A percentile compares a stretch with the other conserved stretches of the same genome.
Conservation (phyloP, 1,140 invertebrate species). For the Solen grandis region DNA sequence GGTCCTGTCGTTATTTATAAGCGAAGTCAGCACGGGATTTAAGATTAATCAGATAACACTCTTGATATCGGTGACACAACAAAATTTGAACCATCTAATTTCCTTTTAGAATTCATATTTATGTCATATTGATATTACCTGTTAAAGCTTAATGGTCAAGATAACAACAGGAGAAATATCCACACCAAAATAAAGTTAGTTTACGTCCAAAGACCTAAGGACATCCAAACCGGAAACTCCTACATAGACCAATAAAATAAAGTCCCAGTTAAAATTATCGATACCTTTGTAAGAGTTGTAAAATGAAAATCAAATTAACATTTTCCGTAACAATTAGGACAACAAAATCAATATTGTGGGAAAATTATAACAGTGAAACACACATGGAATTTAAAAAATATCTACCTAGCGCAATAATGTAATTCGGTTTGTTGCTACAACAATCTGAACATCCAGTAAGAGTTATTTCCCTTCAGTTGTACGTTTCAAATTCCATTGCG, state of each 20-base stretch:
- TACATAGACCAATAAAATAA: too few species aligned
- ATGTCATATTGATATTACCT: background rate
- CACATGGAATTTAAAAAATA: background rate
- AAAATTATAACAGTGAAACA: background rate
- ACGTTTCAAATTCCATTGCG: too few species aligned
- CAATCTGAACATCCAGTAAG: too few species aligned
- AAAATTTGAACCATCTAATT: background rate
- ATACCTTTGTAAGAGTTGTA: too few species aligned
- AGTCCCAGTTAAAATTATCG: too few species aligned
- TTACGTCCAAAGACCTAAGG: slow-evolving; percentile 18
- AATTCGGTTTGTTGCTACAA: slow-evolving; percentile 43
- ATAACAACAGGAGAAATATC: background rate
- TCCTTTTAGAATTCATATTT: background rate
- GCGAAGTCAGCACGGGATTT: too few species aligned
- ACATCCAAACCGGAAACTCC: slow-evolving; percentile 36
- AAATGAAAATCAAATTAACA: too few species aligned
- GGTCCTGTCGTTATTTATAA: too few species aligned
- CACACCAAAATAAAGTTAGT: background rate
- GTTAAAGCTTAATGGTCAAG: background rate
- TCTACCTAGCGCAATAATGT: slow-evolving; percentile 3
- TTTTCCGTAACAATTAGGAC: background rate
- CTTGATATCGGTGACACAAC: background rate
- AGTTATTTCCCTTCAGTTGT: too few species aligned
- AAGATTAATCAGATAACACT: too few species aligned
- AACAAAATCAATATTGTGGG: background rate